phyloP scores from a whole-genome alignment of 2,888 invertebrate genomes.

The Falcaria lacertinaria region DNA sequence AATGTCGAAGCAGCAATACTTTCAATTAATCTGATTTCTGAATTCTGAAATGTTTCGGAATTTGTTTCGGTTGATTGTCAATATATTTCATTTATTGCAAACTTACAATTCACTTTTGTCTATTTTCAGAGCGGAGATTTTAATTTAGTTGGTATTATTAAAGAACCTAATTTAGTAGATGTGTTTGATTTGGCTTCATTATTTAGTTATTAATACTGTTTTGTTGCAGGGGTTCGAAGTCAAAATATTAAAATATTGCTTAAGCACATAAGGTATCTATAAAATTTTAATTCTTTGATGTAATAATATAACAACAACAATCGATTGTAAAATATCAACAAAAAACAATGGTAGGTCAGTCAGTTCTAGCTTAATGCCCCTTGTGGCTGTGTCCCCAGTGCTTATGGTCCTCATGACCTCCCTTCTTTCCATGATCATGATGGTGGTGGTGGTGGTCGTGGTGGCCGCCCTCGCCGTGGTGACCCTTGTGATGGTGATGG shows the following conservation, averaged over 20 bases:
- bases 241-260: too few species aligned
- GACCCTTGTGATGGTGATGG: slow-evolving; percentile 87
- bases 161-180: background rate
- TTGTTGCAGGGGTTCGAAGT: too few species aligned
- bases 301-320: slow-evolving; percentile 47
- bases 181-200: too few species aligned
- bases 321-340: slow-evolving; percentile 40
- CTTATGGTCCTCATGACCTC: slow-evolving; percentile 88
- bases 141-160: slow-evolving; percentile 10
- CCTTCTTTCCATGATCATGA: slow-evolving; percentile 87
- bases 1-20: too few species aligned
- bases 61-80: too few species aligned
- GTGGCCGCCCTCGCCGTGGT: slow-evolving; percentile 87
- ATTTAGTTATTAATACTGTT: too few species aligned
- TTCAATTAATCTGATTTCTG: too few species aligned
- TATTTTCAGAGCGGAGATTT: background rate
- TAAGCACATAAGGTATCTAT: slow-evolving; percentile 9
- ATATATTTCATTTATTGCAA: too few species aligned
- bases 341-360: slow-evolving; percentile 38
- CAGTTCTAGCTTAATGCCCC: slow-evolving; percentile 47
- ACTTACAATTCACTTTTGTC: too few species aligned
- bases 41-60: too few species aligned
- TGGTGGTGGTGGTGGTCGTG: slow-evolving; percentile 87
- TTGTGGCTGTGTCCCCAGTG: slow-evolving; percentile 84
- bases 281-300: slow-evolving; percentile 26